Conservation (phyloP, 2,113 vertebrate genomes). For the Zosterops pallidus region DNA sequence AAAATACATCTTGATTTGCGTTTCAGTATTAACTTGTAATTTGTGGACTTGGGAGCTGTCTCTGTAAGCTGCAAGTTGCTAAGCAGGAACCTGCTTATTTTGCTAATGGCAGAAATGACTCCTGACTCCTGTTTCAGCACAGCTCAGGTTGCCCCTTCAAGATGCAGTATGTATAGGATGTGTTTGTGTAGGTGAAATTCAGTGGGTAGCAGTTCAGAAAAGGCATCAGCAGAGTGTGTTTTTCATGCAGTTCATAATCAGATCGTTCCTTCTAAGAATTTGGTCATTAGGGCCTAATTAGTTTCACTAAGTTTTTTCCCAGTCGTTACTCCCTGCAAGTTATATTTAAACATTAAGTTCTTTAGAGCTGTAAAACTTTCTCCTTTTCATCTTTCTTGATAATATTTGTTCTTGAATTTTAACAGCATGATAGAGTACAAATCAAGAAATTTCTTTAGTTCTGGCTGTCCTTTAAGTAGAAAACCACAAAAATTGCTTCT, state of each 20-base stretch:
- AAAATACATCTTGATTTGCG: not conserved
- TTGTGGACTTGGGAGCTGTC: not conserved
- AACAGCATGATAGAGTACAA: conserved; percentile 39
- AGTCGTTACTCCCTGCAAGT: not conserved
- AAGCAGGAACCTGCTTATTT: not conserved
- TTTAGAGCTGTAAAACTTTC: not conserved
- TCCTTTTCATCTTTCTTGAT: conserved; percentile 28
- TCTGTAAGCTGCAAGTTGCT: not conserved
- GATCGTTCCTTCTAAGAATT: not conserved
- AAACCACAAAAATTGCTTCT: conserved; percentile 22
- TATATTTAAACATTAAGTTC: conserved; percentile 5
- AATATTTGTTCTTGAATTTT: conserved; percentile 63
- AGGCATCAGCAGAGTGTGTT: not conserved
- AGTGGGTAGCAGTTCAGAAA: not conserved
- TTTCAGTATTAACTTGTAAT: conserved; percentile 2
- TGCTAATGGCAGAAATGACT: not conserved
- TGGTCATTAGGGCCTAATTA: not conserved
- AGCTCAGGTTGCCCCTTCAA: not conserved
- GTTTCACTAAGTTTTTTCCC: not conserved
- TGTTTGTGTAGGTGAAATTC: not conserved
- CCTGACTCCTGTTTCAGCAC: not conserved
- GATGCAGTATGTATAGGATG: not conserved
- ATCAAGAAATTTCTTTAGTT: conserved; percentile 4
- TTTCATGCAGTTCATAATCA: not conserved
- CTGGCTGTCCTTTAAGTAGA: not conserved